Base-by-base conservation (phyloP, 2,797 vertebrate genomes). In the Leptatherina wallacei region DNA sequence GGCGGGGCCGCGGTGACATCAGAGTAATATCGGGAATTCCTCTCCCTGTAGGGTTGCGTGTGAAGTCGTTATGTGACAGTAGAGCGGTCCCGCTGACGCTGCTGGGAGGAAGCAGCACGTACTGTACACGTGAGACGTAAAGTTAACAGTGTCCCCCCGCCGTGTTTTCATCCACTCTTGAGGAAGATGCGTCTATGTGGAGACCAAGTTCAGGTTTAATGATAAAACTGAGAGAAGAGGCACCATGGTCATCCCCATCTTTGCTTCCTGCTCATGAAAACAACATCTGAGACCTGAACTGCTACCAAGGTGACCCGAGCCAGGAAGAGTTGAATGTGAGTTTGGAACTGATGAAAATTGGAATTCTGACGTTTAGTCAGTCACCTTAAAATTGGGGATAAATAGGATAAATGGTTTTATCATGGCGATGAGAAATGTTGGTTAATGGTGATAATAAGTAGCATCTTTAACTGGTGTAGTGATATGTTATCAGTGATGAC, bases 1-100 rank as follows among this genome's bases (percentile, higher is more conserved):
- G 93, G 94, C 69, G 36, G 64, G 61, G 60, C 38, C 10, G 1
- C 2, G 20, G 10, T 92, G 91, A 93, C 91, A 69, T 91, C 73
- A 80, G 22, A 0, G 49, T 12, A 68, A 69, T 60, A 38, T 65
- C 80, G 92, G 93, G 93, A 91, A 91, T 94, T 84, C 93, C 92
- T 87, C 75, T 85, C 83, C 80, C 69, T 12, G 70, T 13, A 35
- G 65, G 54, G 69, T 64, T 65, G 47, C 47, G 62, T 52, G 71
- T 65, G 49, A 42, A n/a, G 49, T 27, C 14, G 49, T 42, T 42
- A 42, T 55, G 68, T 55, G 65, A 64, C 72, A 30, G 18, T 0
- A 51, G 4, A 58, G 7, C 66, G 36, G 38, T 74, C 80, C 76
- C 36, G 30, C 55, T 35, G 64, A 61, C 62, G 0, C 67, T 13